Conservation (phyloP, 1,140 invertebrate species). For the Neoseiulus cucumeris region DNA sequence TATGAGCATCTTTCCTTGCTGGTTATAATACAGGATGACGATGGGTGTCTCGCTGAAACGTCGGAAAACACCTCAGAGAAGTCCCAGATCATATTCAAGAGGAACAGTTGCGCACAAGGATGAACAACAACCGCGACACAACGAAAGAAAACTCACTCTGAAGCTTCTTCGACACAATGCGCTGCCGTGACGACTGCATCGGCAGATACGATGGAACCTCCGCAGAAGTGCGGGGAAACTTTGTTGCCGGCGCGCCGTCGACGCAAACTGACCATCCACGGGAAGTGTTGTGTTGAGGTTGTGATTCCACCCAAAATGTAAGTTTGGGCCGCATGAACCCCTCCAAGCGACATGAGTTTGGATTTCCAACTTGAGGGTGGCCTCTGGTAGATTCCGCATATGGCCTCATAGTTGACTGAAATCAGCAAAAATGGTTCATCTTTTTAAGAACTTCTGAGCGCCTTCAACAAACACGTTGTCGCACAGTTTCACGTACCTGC, state of each 20-base stretch:
- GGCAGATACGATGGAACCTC: not conserved
- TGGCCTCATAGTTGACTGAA: not conserved
- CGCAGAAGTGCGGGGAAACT: not conserved
- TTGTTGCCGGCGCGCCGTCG: not conserved
- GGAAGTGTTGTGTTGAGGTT: not conserved
- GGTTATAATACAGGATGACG: not conserved
- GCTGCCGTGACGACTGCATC: not conserved
- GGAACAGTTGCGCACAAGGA: too few relatives aligned
- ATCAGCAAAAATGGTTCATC: too few relatives aligned
- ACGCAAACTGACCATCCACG: constrained; percentile 1
- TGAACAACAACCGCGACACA: too few relatives aligned
- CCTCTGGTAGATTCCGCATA: not conserved
- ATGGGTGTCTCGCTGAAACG: not conserved
- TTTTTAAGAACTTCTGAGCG: too few relatives aligned
- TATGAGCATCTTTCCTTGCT: not conserved
- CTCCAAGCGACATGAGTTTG: not conserved
- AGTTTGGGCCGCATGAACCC: not conserved
- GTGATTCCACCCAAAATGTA: not conserved
- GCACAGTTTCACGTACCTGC: too few relatives aligned
- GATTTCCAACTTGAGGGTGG: not conserved
- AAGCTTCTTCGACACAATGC: not conserved
- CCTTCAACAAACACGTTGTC: too few relatives aligned
- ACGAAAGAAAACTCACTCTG: not conserved
- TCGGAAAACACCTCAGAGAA: too few relatives aligned
- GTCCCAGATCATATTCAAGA: too few relatives aligned